Percentiles rank a stretch among this genome's conserved stretches.
Conservation (phyloP, 2,113 vertebrate genomes). For the Collichthys lucidus region DNA sequence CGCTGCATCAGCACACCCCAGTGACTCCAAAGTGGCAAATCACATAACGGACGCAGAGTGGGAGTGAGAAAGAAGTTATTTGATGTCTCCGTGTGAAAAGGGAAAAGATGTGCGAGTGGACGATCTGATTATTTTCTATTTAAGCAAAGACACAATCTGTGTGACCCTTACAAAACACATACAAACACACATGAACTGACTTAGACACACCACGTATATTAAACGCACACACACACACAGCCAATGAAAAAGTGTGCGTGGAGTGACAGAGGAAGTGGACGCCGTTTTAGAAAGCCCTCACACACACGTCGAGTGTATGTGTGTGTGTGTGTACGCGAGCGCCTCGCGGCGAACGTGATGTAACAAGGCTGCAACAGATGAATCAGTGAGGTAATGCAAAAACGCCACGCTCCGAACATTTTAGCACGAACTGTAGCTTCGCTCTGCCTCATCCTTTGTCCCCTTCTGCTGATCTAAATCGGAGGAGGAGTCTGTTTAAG, state of each 20-base stretch:
- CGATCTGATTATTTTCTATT: conserved; percentile 89
- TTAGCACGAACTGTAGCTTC: conserved; percentile 17
- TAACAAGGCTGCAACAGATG: conserved; percentile 63
- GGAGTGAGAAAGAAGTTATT: conserved; percentile 66
- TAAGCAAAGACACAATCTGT: conserved; percentile 92
- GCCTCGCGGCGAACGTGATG: conserved; percentile 67
- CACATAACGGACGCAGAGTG: conserved; percentile 34
- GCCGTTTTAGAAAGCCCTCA: not conserved
- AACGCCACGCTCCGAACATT: conserved; percentile 30
- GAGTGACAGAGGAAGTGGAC: not conserved
- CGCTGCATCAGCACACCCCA: conserved; percentile 18
- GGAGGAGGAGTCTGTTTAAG: conserved; percentile 10
- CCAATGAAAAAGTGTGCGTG: not conserved
- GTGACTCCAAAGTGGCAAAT: conserved; percentile 64
- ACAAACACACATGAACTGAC: not conserved
- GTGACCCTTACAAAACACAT: conserved; percentile 80
- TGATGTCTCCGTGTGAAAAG: conserved; percentile 92
- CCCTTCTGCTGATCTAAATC: conserved; percentile 13
- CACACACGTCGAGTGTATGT: conserved; percentile 23
- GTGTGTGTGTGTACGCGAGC: not conserved
- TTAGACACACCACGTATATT: not conserved
- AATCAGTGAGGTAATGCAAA: conserved; percentile 33
- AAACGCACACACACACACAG: not conserved
- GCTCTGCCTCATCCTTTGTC: conserved; percentile 22
- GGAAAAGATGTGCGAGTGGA: conserved; percentile 90